phyloP scores from a whole-genome alignment of 2,113 vertebrate genomes.

The Myodes glareolus region DNA sequence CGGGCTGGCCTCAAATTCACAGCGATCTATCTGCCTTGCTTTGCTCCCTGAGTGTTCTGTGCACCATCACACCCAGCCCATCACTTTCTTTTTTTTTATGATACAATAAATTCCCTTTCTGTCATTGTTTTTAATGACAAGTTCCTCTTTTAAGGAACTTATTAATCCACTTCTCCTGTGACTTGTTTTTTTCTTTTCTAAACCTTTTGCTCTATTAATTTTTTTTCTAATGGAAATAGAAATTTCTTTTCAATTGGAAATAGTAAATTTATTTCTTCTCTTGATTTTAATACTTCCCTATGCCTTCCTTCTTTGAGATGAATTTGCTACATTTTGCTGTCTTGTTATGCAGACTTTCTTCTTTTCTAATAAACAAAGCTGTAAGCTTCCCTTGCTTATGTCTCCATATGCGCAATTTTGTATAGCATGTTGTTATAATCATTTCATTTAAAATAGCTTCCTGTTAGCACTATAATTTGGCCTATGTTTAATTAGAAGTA shows the following conservation, averaged over 20 bases:
- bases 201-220: not conserved
- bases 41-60: not conserved
- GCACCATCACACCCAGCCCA: no score
- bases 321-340: not conserved
- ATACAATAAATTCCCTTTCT: not conserved
- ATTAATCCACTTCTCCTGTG: not conserved
- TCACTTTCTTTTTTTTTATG: not conserved
- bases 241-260: not conserved
- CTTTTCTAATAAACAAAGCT: conserved; percentile 23
- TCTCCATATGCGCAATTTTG: not conserved
- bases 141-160: not conserved
- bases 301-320: not conserved
- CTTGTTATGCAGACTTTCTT: not conserved
- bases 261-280: not conserved
- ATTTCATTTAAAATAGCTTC: conserved; percentile 40
- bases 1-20: not conserved
- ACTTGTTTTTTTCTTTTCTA: not conserved
- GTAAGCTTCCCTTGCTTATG: not conserved
- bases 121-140: not conserved
- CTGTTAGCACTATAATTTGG: not conserved
- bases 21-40: not conserved
- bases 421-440: not conserved
- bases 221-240: conserved; percentile 19
- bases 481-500: conserved; percentile 9
- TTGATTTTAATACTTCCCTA: not conserved